Base-by-base conservation (phyloP, 2,797 vertebrate genomes). In the Liasis olivaceus region DNA sequence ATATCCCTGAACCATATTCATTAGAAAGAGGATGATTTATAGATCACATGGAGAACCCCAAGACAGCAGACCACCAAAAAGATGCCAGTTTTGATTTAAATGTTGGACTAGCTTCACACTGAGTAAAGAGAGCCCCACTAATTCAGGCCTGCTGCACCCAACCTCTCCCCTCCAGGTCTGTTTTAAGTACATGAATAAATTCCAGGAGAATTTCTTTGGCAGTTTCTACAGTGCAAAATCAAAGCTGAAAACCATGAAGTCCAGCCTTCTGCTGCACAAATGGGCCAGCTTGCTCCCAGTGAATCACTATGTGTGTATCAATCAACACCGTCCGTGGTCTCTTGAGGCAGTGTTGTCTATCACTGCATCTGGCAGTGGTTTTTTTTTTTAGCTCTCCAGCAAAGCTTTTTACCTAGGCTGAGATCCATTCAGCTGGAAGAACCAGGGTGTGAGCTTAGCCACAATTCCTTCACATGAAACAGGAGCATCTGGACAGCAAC, bases 211-310 rank as follows among this genome's bases (percentile, higher is more conserved):
- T 28, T 28, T 26, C 14, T 63, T 56, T 66, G 77, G 85, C 87
- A 47, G 56, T 85, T 92, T 85, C 36, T 60, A 24, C 51, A 36
- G n/a, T 93, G 24, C 31, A 51, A 88, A 88, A 60, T 47, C 36
- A 81, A 5, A 77, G 51, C 56, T 42, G 22, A 87, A 72, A 92
- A 84, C 60, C 58, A 62, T 47, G 20, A 59, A 62, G 69, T 36
- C 59, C 8, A 56, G 15, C 15, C n/a, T 89, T 72, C 60, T 91
- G 85, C 31, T 81, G 92, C 3, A 88, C 14, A 47, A 9, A 4
- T 24, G 87, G 62, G 26, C 54, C 31, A 31, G 36, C 60, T 85
- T 56, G 31, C 47, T 66, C 66, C 15, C 15, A 3, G 4, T 62
- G n/a, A 4, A 42, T 24, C 5, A 4, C 59, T 36, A 63, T 17